Conservation (phyloP, 2,888 invertebrate genomes). For the Linnaemya tessellans region DNA sequence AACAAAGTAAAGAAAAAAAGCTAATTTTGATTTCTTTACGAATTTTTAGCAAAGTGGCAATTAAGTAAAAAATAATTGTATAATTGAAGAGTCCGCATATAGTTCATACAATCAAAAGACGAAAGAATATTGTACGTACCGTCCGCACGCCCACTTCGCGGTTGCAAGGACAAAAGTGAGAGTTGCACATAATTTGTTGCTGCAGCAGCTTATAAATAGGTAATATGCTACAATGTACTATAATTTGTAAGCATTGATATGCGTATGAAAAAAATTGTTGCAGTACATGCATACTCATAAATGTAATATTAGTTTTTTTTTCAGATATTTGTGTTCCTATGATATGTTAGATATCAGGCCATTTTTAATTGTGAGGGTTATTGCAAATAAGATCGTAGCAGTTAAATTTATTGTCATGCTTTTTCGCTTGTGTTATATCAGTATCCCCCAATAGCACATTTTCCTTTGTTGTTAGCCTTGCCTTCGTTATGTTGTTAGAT, state of each 20-base stretch:
- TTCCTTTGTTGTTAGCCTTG: constrained; percentile 67
- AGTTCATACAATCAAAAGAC: constrained; percentile 17
- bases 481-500: constrained; percentile 44
- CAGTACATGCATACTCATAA: neutral
- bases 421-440: constrained; percentile 20
- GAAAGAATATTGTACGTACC: constrained; percentile 12
- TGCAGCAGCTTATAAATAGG: constrained; percentile 58
- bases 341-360: neutral
- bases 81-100: constrained; percentile 42
- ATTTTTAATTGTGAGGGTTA: constrained; percentile 20
- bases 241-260: neutral
- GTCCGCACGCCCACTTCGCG: constrained; percentile 69
- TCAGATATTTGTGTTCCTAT: constrained; percentile 1
- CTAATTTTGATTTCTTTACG: constrained; percentile 50
- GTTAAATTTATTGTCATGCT: constrained; percentile 19
- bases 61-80: constrained; percentile 55
- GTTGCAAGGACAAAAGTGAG: constrained; percentile 71
- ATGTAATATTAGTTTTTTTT: neutral
- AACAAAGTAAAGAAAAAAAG: constrained; percentile 56
- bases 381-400: constrained; percentile 45
- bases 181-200: constrained; percentile 63
- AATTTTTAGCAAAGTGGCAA: constrained; percentile 27
- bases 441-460: constrained; percentile 28
- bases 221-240: constrained; percentile 24
- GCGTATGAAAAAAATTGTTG: neutral